These are phyloP conservation scores for Nanger granti DNA, from an alignment of 2,113 vertebrate species.

Conservation along the genomic window DNA sequence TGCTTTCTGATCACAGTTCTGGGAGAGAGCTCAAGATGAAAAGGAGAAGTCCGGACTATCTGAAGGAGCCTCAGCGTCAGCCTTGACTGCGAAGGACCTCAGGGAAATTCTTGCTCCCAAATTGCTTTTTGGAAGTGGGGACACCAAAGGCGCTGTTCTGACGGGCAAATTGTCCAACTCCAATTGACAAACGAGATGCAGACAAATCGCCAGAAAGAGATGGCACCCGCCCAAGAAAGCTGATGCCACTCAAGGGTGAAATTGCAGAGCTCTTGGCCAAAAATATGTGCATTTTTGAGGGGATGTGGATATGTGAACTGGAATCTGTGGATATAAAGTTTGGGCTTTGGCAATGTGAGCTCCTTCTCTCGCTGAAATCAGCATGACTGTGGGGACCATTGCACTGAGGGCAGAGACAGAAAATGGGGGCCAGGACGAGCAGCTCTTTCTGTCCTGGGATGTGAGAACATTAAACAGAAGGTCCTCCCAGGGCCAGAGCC, in stretches of 20 bases:
- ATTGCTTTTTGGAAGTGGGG: neutral
- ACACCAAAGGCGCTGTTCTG: neutral
- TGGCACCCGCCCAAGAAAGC: neutral
- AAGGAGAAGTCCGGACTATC: neutral
- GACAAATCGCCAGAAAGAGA: conserved; percentile 1
- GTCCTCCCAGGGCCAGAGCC: neutral
- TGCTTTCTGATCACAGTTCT: neutral
- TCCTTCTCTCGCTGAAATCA: neutral
- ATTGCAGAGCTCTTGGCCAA: neutral
- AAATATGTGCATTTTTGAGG: neutral
- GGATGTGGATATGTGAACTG: neutral
- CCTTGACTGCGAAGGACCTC: neutral
- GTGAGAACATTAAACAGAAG: neutral
- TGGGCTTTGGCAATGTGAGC: neutral
- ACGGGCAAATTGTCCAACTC: neutral
- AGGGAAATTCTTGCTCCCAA: neutral
- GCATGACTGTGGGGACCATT: accelerated
- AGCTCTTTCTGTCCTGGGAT: neutral
- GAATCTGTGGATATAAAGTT: neutral
- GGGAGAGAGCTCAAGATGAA: neutral
- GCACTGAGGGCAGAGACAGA: neutral
- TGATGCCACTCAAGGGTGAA: conserved; percentile 32
- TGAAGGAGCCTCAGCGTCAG: neutral
- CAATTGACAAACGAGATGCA: conserved; percentile 25
- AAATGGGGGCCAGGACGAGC: neutral